These are phyloP conservation scores for Syrmaticus mikado DNA, from an alignment of 2,113 vertebrate species.

Conservation along the genomic window DNA sequence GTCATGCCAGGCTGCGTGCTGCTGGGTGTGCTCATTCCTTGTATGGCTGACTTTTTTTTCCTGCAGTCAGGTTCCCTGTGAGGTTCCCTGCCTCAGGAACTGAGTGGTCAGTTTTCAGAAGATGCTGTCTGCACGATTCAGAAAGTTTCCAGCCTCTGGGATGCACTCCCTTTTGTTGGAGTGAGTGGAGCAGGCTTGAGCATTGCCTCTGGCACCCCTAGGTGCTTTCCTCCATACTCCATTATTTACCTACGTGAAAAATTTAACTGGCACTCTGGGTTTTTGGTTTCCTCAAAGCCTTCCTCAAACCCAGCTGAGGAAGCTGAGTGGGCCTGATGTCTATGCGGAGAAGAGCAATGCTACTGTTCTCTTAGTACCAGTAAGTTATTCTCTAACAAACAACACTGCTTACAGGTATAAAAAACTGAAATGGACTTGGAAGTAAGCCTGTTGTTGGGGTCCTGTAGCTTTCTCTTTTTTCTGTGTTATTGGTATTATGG, in stretches of 20 bases:
- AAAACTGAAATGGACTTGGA: background rate
- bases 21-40: background rate
- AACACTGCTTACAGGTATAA: background rate
- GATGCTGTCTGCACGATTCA: background rate
- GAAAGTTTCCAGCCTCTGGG: background rate
- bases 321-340: rapidly evolving
- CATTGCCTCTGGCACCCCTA: background rate
- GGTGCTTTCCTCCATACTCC: background rate
- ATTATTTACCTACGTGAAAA: background rate
- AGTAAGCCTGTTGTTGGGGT: background rate
- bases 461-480: background rate
- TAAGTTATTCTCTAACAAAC: background rate
- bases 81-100: slow-evolving; percentile 1
- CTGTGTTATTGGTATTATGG: background rate
- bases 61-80: background rate
- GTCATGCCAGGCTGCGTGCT: background rate
- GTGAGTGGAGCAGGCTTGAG: background rate
- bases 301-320: background rate
- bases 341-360: rapidly evolving
- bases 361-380: background rate
- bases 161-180: background rate
- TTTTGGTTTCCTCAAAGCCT: slow-evolving; percentile 4
- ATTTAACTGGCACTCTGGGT: background rate
- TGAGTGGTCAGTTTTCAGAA: background rate
- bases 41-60: background rate